phyloP scores from a whole-genome alignment of 1,140 invertebrate species.

The Tetramorium alpestre region DNA sequence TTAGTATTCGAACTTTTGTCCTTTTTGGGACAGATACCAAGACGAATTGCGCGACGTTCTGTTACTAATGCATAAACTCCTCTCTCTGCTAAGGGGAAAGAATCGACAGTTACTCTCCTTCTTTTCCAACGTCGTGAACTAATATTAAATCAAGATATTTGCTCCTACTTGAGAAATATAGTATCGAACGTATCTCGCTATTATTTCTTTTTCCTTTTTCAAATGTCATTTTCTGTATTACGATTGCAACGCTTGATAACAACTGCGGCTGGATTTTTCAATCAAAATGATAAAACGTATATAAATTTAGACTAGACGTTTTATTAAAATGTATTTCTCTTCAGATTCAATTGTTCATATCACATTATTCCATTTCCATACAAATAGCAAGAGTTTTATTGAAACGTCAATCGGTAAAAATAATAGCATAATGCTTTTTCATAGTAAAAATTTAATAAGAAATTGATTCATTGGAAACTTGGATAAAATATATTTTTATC shows the following conservation, averaged over 20 bases:
- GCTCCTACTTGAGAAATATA: neutral
- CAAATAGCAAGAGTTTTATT: conserved; percentile 37
- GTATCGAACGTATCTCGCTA: neutral
- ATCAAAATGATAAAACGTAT: conserved; percentile 48
- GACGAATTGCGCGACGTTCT: conserved; percentile 65
- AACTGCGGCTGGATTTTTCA: conserved; percentile 8
- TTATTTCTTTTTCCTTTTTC: conserved; percentile 20
- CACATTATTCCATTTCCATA: conserved; percentile 41
- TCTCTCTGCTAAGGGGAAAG: neutral
- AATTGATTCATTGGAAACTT: neutral
- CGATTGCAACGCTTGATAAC: conserved; percentile 17
- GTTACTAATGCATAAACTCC: conserved; percentile 35
- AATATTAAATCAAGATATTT: conserved; percentile 37
- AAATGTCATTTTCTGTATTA: conserved; percentile 3
- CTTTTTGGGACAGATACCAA: conserved; percentile 28
- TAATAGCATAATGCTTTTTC: conserved; percentile 2
- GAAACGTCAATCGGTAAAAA: neutral
- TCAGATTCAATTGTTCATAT: conserved; percentile 15
- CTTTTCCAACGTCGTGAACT: conserved; percentile 10
- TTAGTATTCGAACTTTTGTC: conserved; percentile 38
- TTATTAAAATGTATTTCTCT: conserved; percentile 35
- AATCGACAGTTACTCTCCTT: neutral
- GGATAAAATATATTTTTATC: neutral
- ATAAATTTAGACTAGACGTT: conserved; percentile 27
- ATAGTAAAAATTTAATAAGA: neutral